Conservation (phyloP, 2,113 vertebrate species). For the Pygoscelis adeliae region DNA sequence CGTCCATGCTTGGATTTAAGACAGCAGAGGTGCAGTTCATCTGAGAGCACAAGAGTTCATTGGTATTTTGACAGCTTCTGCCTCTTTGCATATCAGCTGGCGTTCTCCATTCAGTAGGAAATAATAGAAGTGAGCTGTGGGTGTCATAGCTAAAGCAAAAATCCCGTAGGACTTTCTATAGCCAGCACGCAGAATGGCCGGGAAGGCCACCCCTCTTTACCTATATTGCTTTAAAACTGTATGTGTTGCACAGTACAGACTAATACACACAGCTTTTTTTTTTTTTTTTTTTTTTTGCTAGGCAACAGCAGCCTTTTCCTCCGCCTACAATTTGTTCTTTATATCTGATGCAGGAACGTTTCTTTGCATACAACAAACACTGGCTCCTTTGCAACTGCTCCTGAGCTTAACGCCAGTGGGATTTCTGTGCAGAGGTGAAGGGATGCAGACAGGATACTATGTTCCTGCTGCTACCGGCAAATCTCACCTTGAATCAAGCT, state of each 20-base stretch:
- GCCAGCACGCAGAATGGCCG: not conserved
- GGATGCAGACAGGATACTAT: too few species aligned
- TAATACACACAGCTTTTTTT: not conserved
- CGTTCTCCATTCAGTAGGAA: not conserved
- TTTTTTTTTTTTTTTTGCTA: not conserved
- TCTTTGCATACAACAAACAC: not conserved
- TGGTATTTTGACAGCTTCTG: not conserved
- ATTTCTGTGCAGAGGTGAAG: not conserved
- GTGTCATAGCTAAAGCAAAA: not conserved
- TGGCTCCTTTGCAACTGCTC: not conserved
- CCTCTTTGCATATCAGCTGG: not conserved
- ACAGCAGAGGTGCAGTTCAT: not conserved
- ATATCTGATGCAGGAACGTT: not conserved
- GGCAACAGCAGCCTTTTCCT: not conserved
- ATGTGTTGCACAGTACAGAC: rapidly evolving
- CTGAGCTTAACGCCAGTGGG: not conserved
- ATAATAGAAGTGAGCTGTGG: not conserved
- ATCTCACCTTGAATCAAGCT: not conserved
- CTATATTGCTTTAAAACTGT: not conserved
- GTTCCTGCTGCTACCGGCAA: not conserved
- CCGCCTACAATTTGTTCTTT: not conserved
- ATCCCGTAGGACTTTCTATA: not conserved
- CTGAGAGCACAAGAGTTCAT: rapidly evolving
- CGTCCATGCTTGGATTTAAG: not conserved
- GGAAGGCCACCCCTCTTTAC: not conserved